Evolutionary conservation across 2,113 vertebrate species (phyloP).

Genomic region (Australoheros scitulus): DNA sequence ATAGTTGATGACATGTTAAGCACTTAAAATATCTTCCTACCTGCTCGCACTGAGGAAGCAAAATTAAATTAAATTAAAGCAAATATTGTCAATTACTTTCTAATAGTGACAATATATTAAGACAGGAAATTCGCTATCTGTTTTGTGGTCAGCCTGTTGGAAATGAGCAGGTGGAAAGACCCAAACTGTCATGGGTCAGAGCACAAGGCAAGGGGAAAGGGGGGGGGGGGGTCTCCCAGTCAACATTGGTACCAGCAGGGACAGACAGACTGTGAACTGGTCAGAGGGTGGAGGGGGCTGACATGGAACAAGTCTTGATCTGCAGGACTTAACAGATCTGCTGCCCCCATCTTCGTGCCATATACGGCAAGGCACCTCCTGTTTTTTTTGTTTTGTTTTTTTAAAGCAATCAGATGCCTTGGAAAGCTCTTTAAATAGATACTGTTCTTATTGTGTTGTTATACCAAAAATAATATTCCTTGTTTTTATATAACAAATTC

Average conservation of each 20-base stretch:
- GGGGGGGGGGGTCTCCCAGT: no score
- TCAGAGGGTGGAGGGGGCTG: no score
- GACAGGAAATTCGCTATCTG: rapidly evolving
- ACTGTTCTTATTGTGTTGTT: not conserved
- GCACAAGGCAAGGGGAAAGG: not conserved
- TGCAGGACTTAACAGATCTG: no score
- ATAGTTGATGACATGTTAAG: no score
- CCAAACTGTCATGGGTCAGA: not conserved
- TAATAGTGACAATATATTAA: not conserved
- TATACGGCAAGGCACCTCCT: no score
- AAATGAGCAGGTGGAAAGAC: not conserved
- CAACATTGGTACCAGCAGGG: no score
- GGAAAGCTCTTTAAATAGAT: not conserved
- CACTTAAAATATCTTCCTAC: not conserved
- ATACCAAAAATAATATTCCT: not conserved
- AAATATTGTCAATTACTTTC: not conserved
- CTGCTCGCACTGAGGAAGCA: not conserved
- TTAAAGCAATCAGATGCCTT: not conserved
- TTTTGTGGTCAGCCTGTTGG: not conserved
- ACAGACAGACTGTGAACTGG: no score
- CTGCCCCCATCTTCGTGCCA: no score
- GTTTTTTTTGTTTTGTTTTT: not conserved
- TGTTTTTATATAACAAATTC: slow-evolving; percentile 5
- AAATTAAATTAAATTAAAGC: not conserved
- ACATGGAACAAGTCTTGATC: no score